Evolutionary conservation across 2,797 vertebrate genomes (phyloP).

Genomic region (Synanceia verrucosa): DNA sequence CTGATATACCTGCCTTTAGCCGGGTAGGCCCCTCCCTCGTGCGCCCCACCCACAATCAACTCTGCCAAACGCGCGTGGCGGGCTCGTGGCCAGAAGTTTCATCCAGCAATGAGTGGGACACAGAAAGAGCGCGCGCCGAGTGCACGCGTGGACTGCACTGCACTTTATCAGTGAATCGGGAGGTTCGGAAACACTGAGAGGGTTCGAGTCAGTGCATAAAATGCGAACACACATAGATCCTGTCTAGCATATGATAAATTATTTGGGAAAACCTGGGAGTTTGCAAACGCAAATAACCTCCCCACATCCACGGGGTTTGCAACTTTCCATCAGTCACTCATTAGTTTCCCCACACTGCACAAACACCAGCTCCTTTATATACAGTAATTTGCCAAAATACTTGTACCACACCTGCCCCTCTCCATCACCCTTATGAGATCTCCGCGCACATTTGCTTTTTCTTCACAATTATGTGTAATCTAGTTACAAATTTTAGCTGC

Average conservation of each 20-base stretch:
- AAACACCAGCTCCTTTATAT: neutral
- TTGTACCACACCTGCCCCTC: too few relatives aligned
- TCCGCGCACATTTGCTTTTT: neutral
- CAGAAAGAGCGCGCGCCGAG: neutral
- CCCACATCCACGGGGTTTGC: neutral
- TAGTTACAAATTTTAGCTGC: neutral
- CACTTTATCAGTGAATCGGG: slow-evolving; percentile 21
- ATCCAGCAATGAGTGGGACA: slow-evolving; percentile 27
- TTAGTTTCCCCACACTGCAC: neutral
- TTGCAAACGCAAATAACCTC: neutral
- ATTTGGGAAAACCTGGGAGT: neutral
- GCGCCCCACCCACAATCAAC: slow-evolving; percentile 64
- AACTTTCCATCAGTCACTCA: neutral
- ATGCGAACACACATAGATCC: neutral
- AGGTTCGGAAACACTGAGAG: slow-evolving; percentile 1
- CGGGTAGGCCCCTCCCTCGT: slow-evolving; percentile 74
- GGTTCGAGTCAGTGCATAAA: neutral
- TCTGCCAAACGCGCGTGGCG: slow-evolving; percentile 81
- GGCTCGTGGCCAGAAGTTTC: slow-evolving; percentile 82
- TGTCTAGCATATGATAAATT: neutral
- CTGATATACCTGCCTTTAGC: slow-evolving; percentile 63
- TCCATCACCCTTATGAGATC: too few relatives aligned
- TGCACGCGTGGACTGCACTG: slow-evolving; percentile 3
- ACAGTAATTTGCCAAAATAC: neutral
- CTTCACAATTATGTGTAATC: neutral